Evolutionary conservation across 2,797 vertebrate species (phyloP).

Genomic region (Gobio occitaniae): DNA sequence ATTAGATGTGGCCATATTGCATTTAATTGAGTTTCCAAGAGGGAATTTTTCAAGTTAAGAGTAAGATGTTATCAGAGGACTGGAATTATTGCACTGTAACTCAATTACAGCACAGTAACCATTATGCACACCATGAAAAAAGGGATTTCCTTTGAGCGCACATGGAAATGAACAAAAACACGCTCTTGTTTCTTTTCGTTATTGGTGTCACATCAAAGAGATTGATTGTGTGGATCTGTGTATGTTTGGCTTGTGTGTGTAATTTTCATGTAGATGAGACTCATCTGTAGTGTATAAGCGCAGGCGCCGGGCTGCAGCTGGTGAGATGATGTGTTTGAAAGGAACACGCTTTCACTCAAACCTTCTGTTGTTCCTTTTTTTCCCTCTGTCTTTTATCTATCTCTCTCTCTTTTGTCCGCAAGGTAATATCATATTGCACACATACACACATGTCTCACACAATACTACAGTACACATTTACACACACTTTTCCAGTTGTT

Average conservation of each 20-base stretch:
- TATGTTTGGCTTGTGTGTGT: constrained; percentile 40
- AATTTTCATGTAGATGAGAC: constrained; percentile 56
- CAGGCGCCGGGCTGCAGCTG: constrained; percentile 34
- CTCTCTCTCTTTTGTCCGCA: constrained; percentile 31
- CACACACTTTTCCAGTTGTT: constrained; percentile 11
- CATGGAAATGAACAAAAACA: constrained; percentile 24
- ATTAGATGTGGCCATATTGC: constrained; percentile 33
- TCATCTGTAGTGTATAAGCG: constrained; percentile 20
- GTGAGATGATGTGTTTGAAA: constrained; percentile 40
- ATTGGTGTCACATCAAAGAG: constrained; percentile 49
- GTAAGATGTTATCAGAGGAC: constrained; percentile 38
- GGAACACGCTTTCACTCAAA: constrained; percentile 40
- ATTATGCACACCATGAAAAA: constrained; percentile 12
- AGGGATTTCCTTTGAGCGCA: constrained; percentile 25
- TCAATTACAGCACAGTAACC: constrained; percentile 28
- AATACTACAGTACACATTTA: neutral
- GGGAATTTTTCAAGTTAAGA: constrained; percentile 30
- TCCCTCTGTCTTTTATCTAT: constrained; percentile 38
- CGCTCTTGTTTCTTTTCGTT: constrained; percentile 19
- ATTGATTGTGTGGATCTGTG: constrained; percentile 17
- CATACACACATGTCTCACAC: constrained; percentile 19
- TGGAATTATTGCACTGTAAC: constrained; percentile 30
- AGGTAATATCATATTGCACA: constrained; percentile 13
- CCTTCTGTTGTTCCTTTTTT: constrained; percentile 38
- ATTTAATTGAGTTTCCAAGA: constrained; percentile 36